Evolutionary conservation across 2,797 vertebrate species (phyloP).

Genomic region (Parambassis ranga): DNA sequence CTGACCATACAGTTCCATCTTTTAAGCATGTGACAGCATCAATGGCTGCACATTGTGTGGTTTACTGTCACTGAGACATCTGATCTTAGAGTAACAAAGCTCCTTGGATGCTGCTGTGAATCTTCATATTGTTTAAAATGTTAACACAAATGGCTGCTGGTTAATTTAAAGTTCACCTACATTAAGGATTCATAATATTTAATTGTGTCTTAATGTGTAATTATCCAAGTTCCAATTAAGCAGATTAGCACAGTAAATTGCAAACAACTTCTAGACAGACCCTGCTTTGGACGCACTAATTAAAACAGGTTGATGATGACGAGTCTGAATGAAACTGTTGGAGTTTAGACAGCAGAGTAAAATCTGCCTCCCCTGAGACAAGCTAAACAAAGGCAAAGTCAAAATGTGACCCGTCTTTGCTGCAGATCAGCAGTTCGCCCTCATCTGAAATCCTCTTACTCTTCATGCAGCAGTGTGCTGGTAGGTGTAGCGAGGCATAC

Average conservation of each 20-base stretch:
- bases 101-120: neutral
- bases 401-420: conserved; percentile 9
- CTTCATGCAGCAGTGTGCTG: conserved; percentile 9
- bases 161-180: conserved; percentile 45
- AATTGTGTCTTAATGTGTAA: conserved; percentile 61
- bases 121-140: conserved; percentile 17
- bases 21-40: conserved; percentile 15
- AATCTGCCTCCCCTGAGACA: conserved; percentile 1
- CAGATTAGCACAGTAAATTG: conserved; percentile 61
- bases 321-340: neutral
- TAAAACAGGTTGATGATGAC: conserved; percentile 20
- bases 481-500: conserved; percentile 14
- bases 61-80: conserved; percentile 7
- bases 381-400: conserved; percentile 12
- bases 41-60: neutral
- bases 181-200: conserved; percentile 53
- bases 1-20: neutral
- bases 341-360: neutral
- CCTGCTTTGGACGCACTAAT: conserved; percentile 6
- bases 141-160: conserved; percentile 20
- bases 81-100: neutral
- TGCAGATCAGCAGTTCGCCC: conserved; percentile 25
- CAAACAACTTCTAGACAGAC: conserved; percentile 40
- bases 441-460: conserved; percentile 21
- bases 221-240: conserved; percentile 61